A percentile compares a stretch with the other conserved stretches of the same genome.
Conservation (phyloP, 1,140 invertebrate genomes). For the Drosophila mayri region DNA sequence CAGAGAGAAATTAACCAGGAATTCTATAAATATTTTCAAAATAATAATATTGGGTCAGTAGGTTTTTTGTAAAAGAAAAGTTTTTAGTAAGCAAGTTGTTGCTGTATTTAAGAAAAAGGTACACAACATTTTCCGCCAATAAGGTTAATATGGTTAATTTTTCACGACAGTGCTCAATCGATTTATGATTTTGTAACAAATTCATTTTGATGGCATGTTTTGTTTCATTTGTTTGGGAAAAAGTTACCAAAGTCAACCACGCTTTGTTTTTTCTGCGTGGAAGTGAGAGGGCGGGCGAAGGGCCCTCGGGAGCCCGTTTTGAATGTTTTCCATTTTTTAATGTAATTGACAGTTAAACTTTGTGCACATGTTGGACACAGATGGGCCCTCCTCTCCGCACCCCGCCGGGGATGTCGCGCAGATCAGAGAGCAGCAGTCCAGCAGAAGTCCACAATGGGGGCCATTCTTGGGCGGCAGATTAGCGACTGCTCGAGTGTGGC, state of each 20-base stretch:
- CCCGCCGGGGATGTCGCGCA: slow-evolving; percentile 14
- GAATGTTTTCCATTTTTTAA: slow-evolving; percentile 54
- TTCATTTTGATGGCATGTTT: neutral
- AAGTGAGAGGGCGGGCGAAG: neutral
- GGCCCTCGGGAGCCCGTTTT: slow-evolving; percentile 2
- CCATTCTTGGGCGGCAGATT: slow-evolving; percentile 64
- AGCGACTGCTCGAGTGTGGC: slow-evolving; percentile 35
- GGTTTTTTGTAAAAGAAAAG: too few species aligned
- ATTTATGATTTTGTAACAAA: neutral
- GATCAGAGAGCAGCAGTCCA: slow-evolving; percentile 11
- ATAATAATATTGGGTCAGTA: neutral
- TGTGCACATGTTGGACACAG: slow-evolving; percentile 43
- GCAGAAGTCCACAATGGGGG: slow-evolving; percentile 53
- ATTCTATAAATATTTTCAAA: neutral
- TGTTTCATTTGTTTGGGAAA: neutral
- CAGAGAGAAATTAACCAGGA: neutral
- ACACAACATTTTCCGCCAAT: too few species aligned
- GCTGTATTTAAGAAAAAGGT: too few species aligned
- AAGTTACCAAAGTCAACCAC: neutral
- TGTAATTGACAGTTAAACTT: slow-evolving; percentile 73
- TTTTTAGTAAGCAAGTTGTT: neutral
- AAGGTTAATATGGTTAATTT: too few species aligned
- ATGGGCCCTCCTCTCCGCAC: neutral
- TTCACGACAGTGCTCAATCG: neutral
- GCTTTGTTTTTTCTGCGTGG: neutral